These are phyloP conservation scores for Tromatobia lineatoria DNA, from an alignment of 2,888 invertebrate genomes.

Conservation along the genomic window DNA sequence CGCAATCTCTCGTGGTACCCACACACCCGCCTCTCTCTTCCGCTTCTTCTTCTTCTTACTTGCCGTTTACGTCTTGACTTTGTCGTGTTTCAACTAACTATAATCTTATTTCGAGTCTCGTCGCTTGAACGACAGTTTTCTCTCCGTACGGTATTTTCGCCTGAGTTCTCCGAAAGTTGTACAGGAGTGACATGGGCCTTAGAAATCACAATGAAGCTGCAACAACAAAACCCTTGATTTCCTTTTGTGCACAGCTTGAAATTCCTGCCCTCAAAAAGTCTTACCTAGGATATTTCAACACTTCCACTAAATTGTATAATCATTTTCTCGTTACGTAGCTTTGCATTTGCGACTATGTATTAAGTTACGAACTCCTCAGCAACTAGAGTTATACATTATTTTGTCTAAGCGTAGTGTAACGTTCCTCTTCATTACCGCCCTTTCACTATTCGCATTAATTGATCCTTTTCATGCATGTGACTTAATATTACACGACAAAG, in stretches of 20 bases:
- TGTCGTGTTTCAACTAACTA: conserved; percentile 57
- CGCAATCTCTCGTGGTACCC: conserved; percentile 16
- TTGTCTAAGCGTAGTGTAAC: not conserved
- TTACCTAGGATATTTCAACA: not conserved
- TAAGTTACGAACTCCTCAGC: conserved; percentile 10
- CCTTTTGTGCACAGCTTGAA: conserved; percentile 4
- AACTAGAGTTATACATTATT: not conserved
- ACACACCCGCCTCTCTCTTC: conserved; percentile 14
- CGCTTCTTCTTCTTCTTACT: conserved; percentile 26
- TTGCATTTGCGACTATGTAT: conserved; percentile 14
- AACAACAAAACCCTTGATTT: conserved; percentile 53
- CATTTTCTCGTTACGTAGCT: conserved; percentile 34
- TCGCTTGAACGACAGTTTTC: conserved; percentile 54
- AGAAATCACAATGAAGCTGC: conserved; percentile 11
- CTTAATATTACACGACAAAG: not conserved
- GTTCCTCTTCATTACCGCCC: not conserved
- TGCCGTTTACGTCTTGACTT: conserved; percentile 58
- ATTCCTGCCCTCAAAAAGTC: conserved; percentile 14
- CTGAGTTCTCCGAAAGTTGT: conserved; percentile 33
- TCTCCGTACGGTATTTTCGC: conserved; percentile 32
- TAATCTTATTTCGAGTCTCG: conserved; percentile 59
- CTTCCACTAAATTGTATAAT: conserved; percentile 20
- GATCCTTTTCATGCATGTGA: not conserved
- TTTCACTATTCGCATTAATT: not conserved
- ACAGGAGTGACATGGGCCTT: conserved; percentile 4